Percentiles rank a stretch among this genome's conserved stretches.
These are phyloP conservation scores for Datnioides undecimradiatus DNA, from an alignment of 2,113 vertebrate genomes.

Conservation along the genomic window DNA sequence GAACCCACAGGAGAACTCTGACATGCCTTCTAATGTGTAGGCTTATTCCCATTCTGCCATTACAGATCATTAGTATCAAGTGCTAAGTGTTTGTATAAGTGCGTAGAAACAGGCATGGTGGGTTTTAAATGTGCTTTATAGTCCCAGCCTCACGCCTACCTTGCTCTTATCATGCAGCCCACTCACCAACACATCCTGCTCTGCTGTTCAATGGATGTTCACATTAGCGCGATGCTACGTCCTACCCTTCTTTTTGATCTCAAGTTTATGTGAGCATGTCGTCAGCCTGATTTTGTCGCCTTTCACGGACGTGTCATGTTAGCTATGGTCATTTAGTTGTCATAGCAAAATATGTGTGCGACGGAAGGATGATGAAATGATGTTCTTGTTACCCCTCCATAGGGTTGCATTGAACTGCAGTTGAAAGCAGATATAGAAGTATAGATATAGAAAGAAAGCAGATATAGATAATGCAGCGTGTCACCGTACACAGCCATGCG, in stretches of 20 bases:
- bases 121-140: constrained; percentile 52
- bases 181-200: constrained; percentile 70
- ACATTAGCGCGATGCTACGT: constrained; percentile 27
- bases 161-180: constrained; percentile 64
- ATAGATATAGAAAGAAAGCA: no score
- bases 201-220: constrained; percentile 51
- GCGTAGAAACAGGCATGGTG: constrained; percentile 34
- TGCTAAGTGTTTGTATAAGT: constrained; percentile 42
- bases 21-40: background rate
- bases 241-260: constrained; percentile 41
- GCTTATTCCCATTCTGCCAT: constrained; percentile 24
- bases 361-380: background rate
- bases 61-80: constrained; percentile 55
- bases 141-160: constrained; percentile 57
- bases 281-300: constrained; percentile 16
- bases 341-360: constrained; percentile 37
- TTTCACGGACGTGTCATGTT: background rate
- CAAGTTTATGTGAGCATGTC: constrained; percentile 19
- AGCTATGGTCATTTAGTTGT: constrained; percentile 45
- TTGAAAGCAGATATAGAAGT: constrained; percentile 1
- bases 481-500: background rate
- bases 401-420: background rate
- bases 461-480: constrained; percentile 2
- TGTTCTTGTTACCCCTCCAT: background rate
- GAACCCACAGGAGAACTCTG: background rate